Base-by-base conservation (phyloP, 2,797 vertebrate species). In the Microhierax caerulescens region DNA sequence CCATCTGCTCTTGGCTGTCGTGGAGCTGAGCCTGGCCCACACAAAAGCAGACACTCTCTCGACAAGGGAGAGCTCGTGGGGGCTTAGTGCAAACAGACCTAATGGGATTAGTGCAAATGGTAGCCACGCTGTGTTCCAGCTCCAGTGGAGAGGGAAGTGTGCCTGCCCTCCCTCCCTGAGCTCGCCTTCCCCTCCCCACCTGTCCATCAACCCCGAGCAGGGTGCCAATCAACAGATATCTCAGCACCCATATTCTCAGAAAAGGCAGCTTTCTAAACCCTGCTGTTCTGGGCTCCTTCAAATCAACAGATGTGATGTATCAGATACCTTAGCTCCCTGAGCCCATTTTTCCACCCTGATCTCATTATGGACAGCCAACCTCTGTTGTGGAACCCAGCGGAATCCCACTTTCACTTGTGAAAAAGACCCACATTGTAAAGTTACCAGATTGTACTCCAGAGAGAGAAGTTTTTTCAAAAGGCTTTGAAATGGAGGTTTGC, bases 301-400 rank as follows among this genome's bases (percentile, higher is more conserved):
- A 50, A n/a, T 7, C 3, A 64, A 13, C 0, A 0, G 32, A 28
- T 6, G 65, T 0, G 1, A 13, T 19, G 41, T 34, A 12, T 37
- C 39, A 6, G 23, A 28, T 32, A 47, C 17, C 70, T 61, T 6
- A 32, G 30, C 59, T 73, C 30, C 39, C 78, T 7, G 37, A 76
- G 59, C 81, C 65, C 43, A 0, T 57, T 41, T 27, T 28, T 2
- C 37, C 17, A 0, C 54, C 41, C 68, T n/a, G 86, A 76, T 53
- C 94, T 91, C 69, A 3, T 57, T 54, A 41, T 1, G 61, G 88
- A 10, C 48, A 69, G 50, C 14, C 67, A 84, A 56, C 37, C 57
- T 80, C 87, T 57, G 60, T 28, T 47, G 47, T 47, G 78, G 56
- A 27, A 73, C 63, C 21, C 1, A 0, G 6, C 10, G 34, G 53